Evolutionary conservation across 2,113 vertebrate genomes (phyloP).

Genomic region (Cyanistes caeruleus): DNA sequence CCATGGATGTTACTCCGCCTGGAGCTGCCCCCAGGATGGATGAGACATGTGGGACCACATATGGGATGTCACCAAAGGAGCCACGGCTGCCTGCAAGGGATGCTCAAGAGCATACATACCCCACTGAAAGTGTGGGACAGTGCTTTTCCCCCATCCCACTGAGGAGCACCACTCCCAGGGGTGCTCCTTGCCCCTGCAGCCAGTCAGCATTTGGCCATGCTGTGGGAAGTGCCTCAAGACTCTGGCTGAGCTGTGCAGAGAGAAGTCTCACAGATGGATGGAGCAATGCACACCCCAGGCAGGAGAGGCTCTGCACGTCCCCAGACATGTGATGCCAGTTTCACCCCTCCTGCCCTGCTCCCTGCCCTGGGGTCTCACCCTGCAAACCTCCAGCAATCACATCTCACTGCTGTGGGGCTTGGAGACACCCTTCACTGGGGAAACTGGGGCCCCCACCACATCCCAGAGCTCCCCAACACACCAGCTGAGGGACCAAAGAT

Average conservation of each 20-base stretch:
- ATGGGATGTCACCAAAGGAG: neutral
- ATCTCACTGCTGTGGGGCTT: neutral
- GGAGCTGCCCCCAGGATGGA: neutral
- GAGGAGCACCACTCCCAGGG: neutral
- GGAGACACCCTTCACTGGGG: neutral
- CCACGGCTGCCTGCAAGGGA: neutral
- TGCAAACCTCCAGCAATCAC: fast-evolving
- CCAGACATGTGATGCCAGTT: fast-evolving
- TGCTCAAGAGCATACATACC: fast-evolving
- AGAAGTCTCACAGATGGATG: neutral
- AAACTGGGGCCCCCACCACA: neutral
- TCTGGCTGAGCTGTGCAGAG: neutral
- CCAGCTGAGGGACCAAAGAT: neutral
- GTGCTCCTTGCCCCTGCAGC: neutral
- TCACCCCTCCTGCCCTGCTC: neutral
- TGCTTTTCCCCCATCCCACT: neutral
- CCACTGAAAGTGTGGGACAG: neutral
- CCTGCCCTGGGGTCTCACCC: neutral
- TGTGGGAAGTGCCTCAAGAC: neutral
- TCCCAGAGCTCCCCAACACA: neutral
- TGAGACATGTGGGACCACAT: neutral
- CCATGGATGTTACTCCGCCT: neutral
- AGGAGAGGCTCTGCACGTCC: neutral
- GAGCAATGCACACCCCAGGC: fast-evolving
- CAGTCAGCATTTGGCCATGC: neutral